phyloP scores from a whole-genome alignment of 2,113 vertebrate genomes.

The Pithys albifrons region DNA sequence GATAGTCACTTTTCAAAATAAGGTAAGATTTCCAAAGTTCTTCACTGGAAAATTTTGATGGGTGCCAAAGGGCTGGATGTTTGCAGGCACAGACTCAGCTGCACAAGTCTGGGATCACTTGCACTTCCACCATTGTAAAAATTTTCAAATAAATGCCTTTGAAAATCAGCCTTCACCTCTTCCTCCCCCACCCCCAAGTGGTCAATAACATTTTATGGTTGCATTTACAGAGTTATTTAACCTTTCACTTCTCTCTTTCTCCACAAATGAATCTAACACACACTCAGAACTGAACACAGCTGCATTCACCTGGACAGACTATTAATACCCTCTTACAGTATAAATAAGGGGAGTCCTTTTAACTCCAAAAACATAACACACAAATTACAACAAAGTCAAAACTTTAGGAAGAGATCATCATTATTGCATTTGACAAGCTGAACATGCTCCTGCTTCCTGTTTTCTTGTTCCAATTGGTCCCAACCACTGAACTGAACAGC shows the following conservation, averaged over 20 bases:
- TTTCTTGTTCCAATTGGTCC: background rate
- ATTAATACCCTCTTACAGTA: background rate
- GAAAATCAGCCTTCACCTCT: constrained; percentile 28
- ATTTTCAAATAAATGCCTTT: constrained; percentile 34
- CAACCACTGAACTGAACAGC: background rate
- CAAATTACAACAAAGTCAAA: background rate
- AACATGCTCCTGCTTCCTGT: constrained; percentile 7
- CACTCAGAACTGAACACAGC: background rate
- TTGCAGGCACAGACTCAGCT: background rate
- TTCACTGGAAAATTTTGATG: background rate
- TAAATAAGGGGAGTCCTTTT: background rate
- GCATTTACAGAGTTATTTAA: constrained; percentile 24
- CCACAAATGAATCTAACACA: background rate
- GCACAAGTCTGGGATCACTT: background rate
- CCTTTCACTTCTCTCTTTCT: background rate
- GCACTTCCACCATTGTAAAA: background rate
- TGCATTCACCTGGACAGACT: constrained; percentile 18
- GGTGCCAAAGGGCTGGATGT: constrained; percentile 8
- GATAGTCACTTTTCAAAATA: background rate
- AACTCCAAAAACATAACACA: background rate
- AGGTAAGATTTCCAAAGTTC: constrained; percentile 24
- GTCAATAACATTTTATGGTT: constrained; percentile 22
- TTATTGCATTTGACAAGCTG: background rate
- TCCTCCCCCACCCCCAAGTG: background rate
- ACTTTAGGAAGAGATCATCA: background rate